Evolutionary conservation across 2,888 invertebrate species (phyloP).

Genomic region (Cephonodes hylas): DNA sequence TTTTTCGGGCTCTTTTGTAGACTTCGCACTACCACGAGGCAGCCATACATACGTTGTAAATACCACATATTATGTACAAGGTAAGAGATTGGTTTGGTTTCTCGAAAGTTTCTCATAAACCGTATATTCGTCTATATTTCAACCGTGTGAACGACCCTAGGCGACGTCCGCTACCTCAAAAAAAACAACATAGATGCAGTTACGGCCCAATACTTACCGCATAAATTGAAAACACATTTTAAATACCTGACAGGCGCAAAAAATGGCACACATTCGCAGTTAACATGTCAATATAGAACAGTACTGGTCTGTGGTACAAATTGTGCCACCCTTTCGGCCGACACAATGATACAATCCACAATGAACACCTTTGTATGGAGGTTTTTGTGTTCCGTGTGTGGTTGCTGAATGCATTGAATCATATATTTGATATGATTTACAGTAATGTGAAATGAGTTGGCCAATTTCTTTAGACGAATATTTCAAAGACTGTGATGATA

Average conservation of each 20-base stretch:
- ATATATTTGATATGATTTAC: not conserved
- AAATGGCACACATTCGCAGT: conserved; percentile 18
- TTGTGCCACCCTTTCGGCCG: conserved; percentile 43
- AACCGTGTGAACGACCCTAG: too few relatives aligned
- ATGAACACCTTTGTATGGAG: conserved; percentile 42
- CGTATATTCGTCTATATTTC: too few relatives aligned
- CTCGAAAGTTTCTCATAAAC: too few relatives aligned
- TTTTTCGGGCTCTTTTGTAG: too few relatives aligned
- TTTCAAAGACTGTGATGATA: too few relatives aligned
- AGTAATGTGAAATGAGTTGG: not conserved
- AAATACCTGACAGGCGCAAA: conserved; percentile 23
- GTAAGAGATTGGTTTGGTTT: too few relatives aligned
- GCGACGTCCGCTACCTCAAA: not conserved
- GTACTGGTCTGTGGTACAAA: conserved; percentile 45
- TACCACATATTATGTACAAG: too few relatives aligned
- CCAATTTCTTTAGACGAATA: too few relatives aligned
- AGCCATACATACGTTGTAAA: too few relatives aligned
- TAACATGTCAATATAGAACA: conserved; percentile 20
- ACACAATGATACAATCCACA: conserved; percentile 57
- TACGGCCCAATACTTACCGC: conserved; percentile 18
- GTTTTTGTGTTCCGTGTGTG: conserved; percentile 16
- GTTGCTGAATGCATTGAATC: not conserved
- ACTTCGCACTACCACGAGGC: too few relatives aligned
- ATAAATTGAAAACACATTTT: conserved; percentile 15
- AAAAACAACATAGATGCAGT: not conserved